Evolutionary conservation across 2,797 vertebrate genomes (phyloP), one percentile per base, ranked within the genome.

Genomic region (Microctenopoma steveboyesi): DNA sequence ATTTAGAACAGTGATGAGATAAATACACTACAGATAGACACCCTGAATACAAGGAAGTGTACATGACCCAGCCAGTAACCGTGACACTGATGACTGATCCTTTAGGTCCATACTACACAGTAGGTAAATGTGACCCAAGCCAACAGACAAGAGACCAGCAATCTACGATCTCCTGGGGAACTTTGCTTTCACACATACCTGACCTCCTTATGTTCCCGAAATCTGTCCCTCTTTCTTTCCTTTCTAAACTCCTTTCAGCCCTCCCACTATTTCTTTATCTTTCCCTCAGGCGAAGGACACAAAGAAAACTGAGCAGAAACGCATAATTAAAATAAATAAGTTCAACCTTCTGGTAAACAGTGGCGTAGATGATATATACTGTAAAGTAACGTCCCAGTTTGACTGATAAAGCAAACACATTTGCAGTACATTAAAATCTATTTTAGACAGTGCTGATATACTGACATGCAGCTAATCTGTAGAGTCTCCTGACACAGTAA

Each of bases 281-380:
- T 71, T 33, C 64, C 61, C 64, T 62, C 65, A 71, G 78, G 55
- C 61, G 57, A 83, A 86, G 76, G 82, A 84, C 74, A 58, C 79
- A 88, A 91, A 76, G 86, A 78, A 82, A 90, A 52, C 13, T 2
- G 57, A 61, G 67, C 69, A 73, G 83, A 59, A 72, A 69, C 5
- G 67, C 5, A 69, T 66, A 73, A 64, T 57, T 48, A 49, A 80
- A 69, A 18, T 18, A 18, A 18, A 18, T 18, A 27, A 66, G 22
- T 58, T 49, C 69, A 69, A 78, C 35, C 33, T 67, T 57, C 56
- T 50, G 57, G 59, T 42, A 62, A 75, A 64, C 18, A 61, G 62
- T 25, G 37, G 30, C 28, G 28, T 57, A 52, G 63, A 54, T 47
- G 69, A 63, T 64, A 50, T 47, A 45, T 73, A 22, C 22, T 22